Base-by-base conservation (phyloP, 2,888 invertebrate species). In the Gasteruption jaculator region DNA sequence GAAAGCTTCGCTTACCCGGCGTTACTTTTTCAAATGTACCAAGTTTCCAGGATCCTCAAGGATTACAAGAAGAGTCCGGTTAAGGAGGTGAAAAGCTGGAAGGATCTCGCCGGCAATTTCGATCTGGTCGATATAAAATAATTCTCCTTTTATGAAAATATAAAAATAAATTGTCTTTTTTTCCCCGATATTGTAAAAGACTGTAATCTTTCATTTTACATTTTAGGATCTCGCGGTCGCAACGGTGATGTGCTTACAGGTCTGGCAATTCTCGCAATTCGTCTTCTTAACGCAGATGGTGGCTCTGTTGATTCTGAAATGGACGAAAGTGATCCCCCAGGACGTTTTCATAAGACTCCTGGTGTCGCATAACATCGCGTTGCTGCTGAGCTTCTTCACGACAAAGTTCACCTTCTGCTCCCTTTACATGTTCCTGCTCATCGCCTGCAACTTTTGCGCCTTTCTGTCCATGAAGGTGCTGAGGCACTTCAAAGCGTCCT, bases 1-100 rank as follows among this genome's bases (percentile, higher is more conserved):
- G 92, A 93, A 69, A 91, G 87, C 61, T 86, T 91, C 63, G 89
- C 87, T 1, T 86, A 85, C 59, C 92, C 92, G 0, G 75, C 89
- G 26, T 76, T 90, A 48, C 73, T 91, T 11, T 71, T 81, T 38
- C 88, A 92, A 65, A 81, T 85, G 71, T 81, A 83, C 57, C 73
- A 80, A 18, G 73, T 89, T 1, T 78, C 78, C 26, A 42, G 48
- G 19, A 50, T 61, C 5, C 49, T 69, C 11, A 57, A 54, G 45
- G 52, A 57, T 25, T 52, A 55, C 1, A 31, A 39, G 5, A 11
- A 22, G n/a, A n/a, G n/a, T n/a, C n/a, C n/a, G n/a, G n/a, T n/a
- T n/a, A n/a, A n/a, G n/a, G n/a, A n/a, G n/a, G n/a, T n/a, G n/a
- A n/a, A n/a, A n/a, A n/a, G n/a, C n/a, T n/a, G n/a, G n/a, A n/a